These are phyloP conservation scores for Lochmaea capreae DNA, from an alignment of 2,888 invertebrate genomes.

Conservation along the genomic window DNA sequence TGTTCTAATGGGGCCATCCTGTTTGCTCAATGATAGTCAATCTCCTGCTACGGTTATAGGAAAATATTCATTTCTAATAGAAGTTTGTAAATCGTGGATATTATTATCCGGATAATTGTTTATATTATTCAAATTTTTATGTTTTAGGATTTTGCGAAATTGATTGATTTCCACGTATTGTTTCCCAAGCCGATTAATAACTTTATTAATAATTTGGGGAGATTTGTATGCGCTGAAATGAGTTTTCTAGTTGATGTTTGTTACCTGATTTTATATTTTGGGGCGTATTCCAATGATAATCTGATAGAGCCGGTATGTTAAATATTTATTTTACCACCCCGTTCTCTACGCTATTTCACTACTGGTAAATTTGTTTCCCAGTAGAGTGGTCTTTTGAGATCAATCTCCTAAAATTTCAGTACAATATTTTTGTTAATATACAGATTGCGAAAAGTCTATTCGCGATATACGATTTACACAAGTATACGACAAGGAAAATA, in stretches of 20 bases:
- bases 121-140: background rate
- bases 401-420: too few species aligned
- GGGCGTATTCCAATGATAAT: slow-evolving; percentile 2
- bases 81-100: slow-evolving; percentile 1
- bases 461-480: too few species aligned
- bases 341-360: too few species aligned
- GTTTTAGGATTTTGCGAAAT: background rate
- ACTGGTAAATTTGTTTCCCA: too few species aligned
- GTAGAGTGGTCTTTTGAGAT: too few species aligned
- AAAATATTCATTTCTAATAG: slow-evolving; percentile 10
- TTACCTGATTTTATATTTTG: slow-evolving; percentile 20
- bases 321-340: background rate
- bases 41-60: background rate
- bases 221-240: slow-evolving; percentile 20
- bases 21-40: background rate
- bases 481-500: too few species aligned
- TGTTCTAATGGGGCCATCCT: slow-evolving; percentile 75
- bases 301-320: slow-evolving; percentile 21
- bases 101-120: too few species aligned
- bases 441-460: too few species aligned
- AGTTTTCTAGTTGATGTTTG: slow-evolving; percentile 17
- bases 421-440: too few species aligned
- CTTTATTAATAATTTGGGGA: slow-evolving; percentile 2
- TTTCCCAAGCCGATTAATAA: slow-evolving; percentile 16
- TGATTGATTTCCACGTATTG: slow-evolving; percentile 3